Evolutionary conservation across 2,888 invertebrate species (phyloP).

Genomic region (Stenurella melanura): DNA sequence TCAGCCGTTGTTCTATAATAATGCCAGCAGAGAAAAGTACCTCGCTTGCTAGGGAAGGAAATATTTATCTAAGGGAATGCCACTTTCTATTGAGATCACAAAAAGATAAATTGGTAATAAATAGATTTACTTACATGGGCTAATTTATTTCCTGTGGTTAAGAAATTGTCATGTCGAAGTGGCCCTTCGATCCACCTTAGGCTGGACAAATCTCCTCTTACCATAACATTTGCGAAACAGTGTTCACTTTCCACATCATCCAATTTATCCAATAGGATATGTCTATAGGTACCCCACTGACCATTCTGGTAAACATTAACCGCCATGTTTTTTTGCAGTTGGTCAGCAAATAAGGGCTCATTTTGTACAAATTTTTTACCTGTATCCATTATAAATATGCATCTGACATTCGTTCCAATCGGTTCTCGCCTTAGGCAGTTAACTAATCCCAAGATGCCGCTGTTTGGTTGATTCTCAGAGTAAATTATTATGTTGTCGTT

Average conservation of each 20-base stretch:
- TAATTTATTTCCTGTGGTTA: slow-evolving; percentile 55
- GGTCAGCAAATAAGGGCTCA: slow-evolving; percentile 77
- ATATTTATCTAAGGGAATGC: too few relatives aligned
- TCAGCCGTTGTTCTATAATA: too few relatives aligned
- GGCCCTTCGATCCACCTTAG: slow-evolving; percentile 89
- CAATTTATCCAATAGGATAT: slow-evolving; percentile 79
- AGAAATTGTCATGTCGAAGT: slow-evolving; percentile 58
- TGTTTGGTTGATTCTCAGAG: slow-evolving; percentile 80
- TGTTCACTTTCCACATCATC: slow-evolving; percentile 77
- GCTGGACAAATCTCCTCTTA: slow-evolving; percentile 90
- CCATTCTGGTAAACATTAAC: slow-evolving; percentile 84
- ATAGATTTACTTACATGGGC: slow-evolving; percentile 42
- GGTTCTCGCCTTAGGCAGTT: slow-evolving; percentile 82
- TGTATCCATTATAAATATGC: slow-evolving; percentile 75
- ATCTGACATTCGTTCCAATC: slow-evolving; percentile 70
- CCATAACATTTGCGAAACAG: slow-evolving; percentile 84
- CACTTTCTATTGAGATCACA: too few relatives aligned
- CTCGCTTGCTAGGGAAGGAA: too few relatives aligned
- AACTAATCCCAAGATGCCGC: slow-evolving; percentile 88
- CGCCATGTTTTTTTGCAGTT: slow-evolving; percentile 83
- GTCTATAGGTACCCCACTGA: slow-evolving; percentile 83
- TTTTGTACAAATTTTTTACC: slow-evolving; percentile 80
- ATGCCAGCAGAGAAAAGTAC: too few relatives aligned
- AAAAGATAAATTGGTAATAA: background rate
- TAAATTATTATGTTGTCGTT: slow-evolving; percentile 77